Percentiles rank a stretch among this genome's conserved stretches.
Evolutionary conservation across 2,888 invertebrate genomes (phyloP).

Genomic region (Troides oblongomaculatus): DNA sequence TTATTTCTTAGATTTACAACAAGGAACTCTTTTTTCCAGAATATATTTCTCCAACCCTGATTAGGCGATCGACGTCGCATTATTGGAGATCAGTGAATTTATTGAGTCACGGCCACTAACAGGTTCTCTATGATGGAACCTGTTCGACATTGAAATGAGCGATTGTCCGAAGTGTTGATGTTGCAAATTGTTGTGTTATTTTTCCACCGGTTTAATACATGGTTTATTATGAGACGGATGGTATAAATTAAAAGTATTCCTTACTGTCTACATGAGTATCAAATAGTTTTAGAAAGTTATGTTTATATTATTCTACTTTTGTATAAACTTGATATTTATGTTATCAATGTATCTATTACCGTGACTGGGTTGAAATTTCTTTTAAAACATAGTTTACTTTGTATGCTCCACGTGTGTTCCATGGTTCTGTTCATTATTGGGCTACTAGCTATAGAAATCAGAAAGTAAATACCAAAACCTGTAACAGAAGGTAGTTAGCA

Average conservation of each 20-base stretch:
- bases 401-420: no score
- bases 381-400: no score
- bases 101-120: constrained; percentile 30
- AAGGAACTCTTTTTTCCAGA: background rate
- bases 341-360: no score
- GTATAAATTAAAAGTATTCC: constrained; percentile 6
- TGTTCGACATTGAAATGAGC: constrained; percentile 30
- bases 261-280: background rate
- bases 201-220: constrained; percentile 9
- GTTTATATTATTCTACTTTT: background rate
- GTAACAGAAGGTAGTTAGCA: background rate
- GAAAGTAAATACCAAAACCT: no score
- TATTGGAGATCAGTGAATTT: constrained; percentile 30
- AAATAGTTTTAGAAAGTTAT: background rate
- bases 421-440: no score
- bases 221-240: constrained; percentile 3
- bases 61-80: constrained; percentile 27
- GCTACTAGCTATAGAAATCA: no score
- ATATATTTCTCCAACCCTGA: constrained; percentile 21
- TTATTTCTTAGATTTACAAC: no score
- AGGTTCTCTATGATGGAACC: constrained; percentile 31
- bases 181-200: constrained; percentile 29
- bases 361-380: no score
- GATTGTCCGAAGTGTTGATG: constrained; percentile 30
- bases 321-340: background rate